phyloP scores from a whole-genome alignment of 2,113 vertebrate genomes.

The Leptosomus discolor region DNA sequence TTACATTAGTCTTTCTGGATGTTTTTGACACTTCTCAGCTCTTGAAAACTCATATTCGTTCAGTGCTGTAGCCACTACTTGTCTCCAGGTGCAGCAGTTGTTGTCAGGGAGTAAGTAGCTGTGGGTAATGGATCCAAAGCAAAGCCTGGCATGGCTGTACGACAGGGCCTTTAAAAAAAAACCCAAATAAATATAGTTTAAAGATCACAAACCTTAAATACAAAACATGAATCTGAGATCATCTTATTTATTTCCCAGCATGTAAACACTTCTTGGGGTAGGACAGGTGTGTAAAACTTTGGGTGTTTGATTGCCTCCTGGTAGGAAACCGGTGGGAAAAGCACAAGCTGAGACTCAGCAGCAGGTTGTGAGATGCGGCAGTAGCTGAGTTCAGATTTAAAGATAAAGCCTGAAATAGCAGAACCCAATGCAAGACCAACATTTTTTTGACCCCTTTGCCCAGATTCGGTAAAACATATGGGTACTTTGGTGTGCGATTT shows the following conservation, averaged over 20 bases:
- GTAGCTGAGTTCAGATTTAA: background rate
- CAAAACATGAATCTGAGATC: background rate
- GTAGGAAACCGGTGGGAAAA: conserved; percentile 14
- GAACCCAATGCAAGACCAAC: background rate
- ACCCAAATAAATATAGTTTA: background rate
- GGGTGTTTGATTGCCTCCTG: background rate
- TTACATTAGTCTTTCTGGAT: background rate
- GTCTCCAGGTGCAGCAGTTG: background rate
- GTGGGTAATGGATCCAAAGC: background rate
- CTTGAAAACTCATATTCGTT: background rate
- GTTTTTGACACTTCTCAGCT: background rate
- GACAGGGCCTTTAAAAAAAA: background rate
- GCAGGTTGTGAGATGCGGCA: background rate
- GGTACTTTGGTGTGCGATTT: background rate
- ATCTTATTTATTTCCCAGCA: background rate
- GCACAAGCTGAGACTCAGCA: background rate
- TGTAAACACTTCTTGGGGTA: background rate
- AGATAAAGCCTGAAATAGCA: conserved; percentile 10
- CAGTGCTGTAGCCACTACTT: background rate
- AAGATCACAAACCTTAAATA: background rate
- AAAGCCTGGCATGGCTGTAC: background rate
- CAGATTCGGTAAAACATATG: background rate
- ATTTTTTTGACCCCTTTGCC: background rate
- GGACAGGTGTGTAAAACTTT: background rate
- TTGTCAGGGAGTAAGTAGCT: background rate